These are phyloP conservation scores for Leptestheria dahalacensis DNA, from an alignment of 1,140 invertebrate species.

Conservation along the genomic window DNA sequence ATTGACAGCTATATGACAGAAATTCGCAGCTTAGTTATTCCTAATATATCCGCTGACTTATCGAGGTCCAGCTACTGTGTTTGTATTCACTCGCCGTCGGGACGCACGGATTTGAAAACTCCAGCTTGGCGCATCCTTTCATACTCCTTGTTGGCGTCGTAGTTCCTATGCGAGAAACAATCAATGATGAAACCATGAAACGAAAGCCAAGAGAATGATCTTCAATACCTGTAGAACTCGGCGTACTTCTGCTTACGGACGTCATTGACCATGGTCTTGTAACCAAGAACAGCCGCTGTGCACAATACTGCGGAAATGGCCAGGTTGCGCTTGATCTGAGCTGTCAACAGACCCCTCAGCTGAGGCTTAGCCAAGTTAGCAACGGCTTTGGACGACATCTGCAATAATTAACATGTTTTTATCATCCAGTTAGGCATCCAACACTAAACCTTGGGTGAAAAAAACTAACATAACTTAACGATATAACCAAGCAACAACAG, in stretches of 20 bases:
- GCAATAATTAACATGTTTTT: not conserved
- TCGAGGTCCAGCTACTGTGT: not conserved
- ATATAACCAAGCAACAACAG: no score
- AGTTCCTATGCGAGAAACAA: slow-evolving; percentile 29
- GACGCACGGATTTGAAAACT: slow-evolving; percentile 28
- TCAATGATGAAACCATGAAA: not conserved
- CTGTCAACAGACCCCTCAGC: slow-evolving; percentile 39
- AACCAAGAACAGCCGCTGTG: slow-evolving; percentile 28
- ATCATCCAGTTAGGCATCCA: no score
- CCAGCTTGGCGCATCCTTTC: slow-evolving; percentile 33
- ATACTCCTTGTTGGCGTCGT: slow-evolving; percentile 30
- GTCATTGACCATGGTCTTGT: slow-evolving; percentile 35
- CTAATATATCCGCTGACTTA: not conserved
- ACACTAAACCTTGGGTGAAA: no score
- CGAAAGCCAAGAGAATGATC: slow-evolving; percentile 15
- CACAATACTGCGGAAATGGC: slow-evolving; percentile 29
- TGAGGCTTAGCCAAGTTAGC: slow-evolving; percentile 28
- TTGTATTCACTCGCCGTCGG: slow-evolving; percentile 17
- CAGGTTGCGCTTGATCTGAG: slow-evolving; percentile 38
- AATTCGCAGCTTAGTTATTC: not conserved
- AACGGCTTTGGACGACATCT: slow-evolving; percentile 13
- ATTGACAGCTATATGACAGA: not conserved
- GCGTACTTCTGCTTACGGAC: slow-evolving; percentile 41
- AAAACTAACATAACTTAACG: no score
- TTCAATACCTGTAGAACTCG: slow-evolving; percentile 53